Percentiles rank a stretch among this genome's conserved stretches.
These are phyloP conservation scores for Dysdera silvatica DNA, from an alignment of 1,140 invertebrate genomes.

Conservation along the genomic window DNA sequence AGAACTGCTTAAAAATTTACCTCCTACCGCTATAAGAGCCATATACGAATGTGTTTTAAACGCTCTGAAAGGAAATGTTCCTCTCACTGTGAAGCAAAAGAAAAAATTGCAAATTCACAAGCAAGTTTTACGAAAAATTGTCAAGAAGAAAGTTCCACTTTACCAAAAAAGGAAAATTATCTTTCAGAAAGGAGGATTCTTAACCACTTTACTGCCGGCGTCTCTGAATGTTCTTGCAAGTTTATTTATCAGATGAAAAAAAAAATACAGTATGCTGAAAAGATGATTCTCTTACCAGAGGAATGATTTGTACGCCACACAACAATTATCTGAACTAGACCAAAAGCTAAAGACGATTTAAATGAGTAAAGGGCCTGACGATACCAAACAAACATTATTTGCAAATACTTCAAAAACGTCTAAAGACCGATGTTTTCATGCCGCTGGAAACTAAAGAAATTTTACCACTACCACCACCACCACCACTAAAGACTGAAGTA, in stretches of 20 bases:
- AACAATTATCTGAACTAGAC: not conserved
- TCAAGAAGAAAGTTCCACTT: not conserved
- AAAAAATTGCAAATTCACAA: not conserved
- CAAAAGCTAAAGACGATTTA: not conserved
- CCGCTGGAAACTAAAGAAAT: not conserved
- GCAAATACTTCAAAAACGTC: not conserved
- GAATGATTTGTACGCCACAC: not conserved
- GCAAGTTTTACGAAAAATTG: not conserved
- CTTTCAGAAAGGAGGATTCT: not conserved
- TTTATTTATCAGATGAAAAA: not conserved
- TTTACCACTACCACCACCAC: not conserved
- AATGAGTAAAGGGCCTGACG: not conserved
- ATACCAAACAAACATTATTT: not conserved
- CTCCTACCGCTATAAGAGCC: not conserved
- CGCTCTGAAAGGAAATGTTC: not conserved
- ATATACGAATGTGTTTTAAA: conserved; percentile 1
- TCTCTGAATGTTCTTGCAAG: not conserved
- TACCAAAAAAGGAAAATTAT: not conserved
- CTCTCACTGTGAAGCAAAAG: not conserved
- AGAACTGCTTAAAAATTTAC: not conserved
- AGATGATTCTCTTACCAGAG: not conserved
- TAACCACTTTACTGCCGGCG: not conserved
- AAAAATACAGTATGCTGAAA: not conserved
- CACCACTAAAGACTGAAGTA: too few species aligned
- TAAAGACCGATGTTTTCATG: not conserved